These are phyloP conservation scores for Rhinoderma darwinii DNA, from an alignment of 2,113 vertebrate species.

Conservation along the genomic window DNA sequence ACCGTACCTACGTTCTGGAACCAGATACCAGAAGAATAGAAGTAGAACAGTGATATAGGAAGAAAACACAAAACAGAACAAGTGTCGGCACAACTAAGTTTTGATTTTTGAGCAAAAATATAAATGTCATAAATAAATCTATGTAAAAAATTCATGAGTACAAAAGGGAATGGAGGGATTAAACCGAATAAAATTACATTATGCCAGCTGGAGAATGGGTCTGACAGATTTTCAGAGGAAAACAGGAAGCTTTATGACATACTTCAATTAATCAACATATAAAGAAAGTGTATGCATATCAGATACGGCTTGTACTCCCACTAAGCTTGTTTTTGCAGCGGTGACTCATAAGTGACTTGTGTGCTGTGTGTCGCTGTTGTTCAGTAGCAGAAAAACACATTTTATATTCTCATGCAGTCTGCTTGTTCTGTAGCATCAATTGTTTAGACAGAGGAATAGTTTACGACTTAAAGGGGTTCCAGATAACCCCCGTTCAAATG, in stretches of 20 bases:
- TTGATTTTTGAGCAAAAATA: not conserved
- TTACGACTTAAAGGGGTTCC: not conserved
- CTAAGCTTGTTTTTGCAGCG: slow-evolving; percentile 50
- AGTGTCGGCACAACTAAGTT: too few species aligned
- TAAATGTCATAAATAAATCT: not conserved
- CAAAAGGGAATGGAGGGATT: not conserved
- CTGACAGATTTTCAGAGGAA: slow-evolving; percentile 54
- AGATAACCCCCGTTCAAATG: not conserved
- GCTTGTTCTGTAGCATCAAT: not conserved
- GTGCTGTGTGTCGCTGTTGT: not conserved
- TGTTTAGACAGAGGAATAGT: not conserved
- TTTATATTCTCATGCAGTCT: not conserved
- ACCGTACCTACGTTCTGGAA: not conserved
- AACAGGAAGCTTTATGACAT: slow-evolving; percentile 53
- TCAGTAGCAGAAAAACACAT: not conserved
- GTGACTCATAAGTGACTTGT: slow-evolving; percentile 50
- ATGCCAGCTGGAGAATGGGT: slow-evolving; percentile 47
- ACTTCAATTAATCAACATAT: slow-evolving; percentile 51
- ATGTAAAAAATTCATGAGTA: not conserved
- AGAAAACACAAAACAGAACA: not conserved
- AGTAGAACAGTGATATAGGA: not conserved
- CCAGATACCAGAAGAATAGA: not conserved
- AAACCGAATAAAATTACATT: slow-evolving; percentile 1
- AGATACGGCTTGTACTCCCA: slow-evolving; percentile 51
- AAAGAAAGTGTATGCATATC: slow-evolving; percentile 30